phyloP scores from a whole-genome alignment of 2,888 invertebrate species.

The Dinocampus coccinellae region DNA sequence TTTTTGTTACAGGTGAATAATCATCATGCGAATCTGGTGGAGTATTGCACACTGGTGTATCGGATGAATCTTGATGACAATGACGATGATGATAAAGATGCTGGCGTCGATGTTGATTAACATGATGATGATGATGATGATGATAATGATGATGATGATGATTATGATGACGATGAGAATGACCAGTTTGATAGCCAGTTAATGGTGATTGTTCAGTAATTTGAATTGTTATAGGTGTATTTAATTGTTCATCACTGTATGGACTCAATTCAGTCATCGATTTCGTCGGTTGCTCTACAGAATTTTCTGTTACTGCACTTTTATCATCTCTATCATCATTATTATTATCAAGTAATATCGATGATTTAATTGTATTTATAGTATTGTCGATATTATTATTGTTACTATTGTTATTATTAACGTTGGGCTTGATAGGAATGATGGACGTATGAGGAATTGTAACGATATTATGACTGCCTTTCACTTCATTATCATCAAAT shows the following conservation, averaged over 20 bases:
- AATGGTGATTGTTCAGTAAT: constrained; percentile 28
- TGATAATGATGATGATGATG: too few relatives aligned
- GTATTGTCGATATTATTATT: constrained; percentile 44
- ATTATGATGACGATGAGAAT: constrained; percentile 28
- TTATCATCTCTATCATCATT: constrained; percentile 13
- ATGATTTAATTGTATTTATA: constrained; percentile 16
- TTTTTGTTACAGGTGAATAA: constrained; percentile 60
- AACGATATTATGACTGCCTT: constrained; percentile 4
- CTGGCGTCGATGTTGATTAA: constrained; percentile 47
- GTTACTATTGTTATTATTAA: constrained; percentile 48
- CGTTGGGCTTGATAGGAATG: constrained; percentile 40
- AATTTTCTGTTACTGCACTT: neutral
- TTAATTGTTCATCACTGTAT: neutral
- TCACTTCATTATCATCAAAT: neutral
- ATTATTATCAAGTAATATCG: constrained; percentile 3
- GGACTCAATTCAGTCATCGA: constrained; percentile 22
- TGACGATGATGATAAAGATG: constrained; percentile 54
- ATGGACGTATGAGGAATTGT: constrained; percentile 41
- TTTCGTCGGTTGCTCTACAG: neutral
- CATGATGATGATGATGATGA: constrained; percentile 49
- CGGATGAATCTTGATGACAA: constrained; percentile 45
- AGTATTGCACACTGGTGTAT: constrained; percentile 38
- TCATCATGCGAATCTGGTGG: constrained; percentile 49
- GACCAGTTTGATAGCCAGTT: constrained; percentile 15
- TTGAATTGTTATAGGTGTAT: constrained; percentile 5